Percentiles rank a stretch among this genome's conserved stretches.
These are phyloP conservation scores for Malacoctenus gilli DNA, from an alignment of 2,797 vertebrate genomes.

Conservation along the genomic window DNA sequence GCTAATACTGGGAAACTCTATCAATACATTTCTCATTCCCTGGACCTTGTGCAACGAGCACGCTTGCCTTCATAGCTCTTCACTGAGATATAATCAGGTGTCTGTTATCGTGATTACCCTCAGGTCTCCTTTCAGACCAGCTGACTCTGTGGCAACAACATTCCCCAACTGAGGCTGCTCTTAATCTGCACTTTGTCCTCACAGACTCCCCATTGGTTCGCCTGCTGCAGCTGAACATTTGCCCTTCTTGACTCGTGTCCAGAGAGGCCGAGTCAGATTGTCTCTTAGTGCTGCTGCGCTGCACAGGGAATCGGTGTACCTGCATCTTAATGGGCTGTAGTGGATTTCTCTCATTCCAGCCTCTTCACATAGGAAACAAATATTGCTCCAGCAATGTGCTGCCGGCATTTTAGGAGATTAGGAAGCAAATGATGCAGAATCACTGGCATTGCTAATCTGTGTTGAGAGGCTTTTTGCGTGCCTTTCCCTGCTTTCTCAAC, in stretches of 20 bases:
- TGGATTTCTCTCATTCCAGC: background rate
- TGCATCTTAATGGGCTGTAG: constrained; percentile 32
- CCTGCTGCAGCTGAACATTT: constrained; percentile 52
- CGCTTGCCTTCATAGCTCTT: constrained; percentile 1
- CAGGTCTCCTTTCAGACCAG: constrained; percentile 39
- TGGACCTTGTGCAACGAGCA: too few relatives aligned
- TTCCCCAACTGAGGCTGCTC: constrained; percentile 21
- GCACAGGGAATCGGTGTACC: constrained; percentile 15
- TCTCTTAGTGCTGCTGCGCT: constrained; percentile 14
- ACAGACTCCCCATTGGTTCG: constrained; percentile 23
- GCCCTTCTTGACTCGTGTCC: constrained; percentile 56
- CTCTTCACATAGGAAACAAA: background rate
- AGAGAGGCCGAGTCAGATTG: constrained; percentile 39
- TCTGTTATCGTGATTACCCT: constrained; percentile 43
- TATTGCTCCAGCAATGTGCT: background rate
- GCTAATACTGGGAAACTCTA: too few relatives aligned
- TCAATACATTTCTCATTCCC: too few relatives aligned
- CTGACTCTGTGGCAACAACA: constrained; percentile 47
- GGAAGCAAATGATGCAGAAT: background rate
- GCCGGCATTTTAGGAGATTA: background rate
- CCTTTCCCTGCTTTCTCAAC: constrained; percentile 8
- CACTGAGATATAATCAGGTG: too few relatives aligned
- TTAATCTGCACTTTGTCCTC: constrained; percentile 72
- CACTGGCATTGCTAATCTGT: too few relatives aligned
- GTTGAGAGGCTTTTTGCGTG: too few relatives aligned